Conservation (phyloP, 2,888 invertebrate species). For the Timema podura region DNA sequence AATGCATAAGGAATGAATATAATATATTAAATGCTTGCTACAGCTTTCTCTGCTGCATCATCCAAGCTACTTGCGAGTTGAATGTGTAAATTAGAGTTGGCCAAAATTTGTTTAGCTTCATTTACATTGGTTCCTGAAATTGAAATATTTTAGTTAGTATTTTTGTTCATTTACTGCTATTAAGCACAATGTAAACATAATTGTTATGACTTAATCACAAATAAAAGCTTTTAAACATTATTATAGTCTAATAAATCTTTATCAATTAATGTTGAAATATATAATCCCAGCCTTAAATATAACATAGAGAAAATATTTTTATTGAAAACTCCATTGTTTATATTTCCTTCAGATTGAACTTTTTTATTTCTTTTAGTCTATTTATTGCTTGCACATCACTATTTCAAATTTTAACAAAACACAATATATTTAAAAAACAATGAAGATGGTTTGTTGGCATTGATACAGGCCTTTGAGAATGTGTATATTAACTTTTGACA, state of each 20-base stretch:
- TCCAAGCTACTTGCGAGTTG: slow-evolving; percentile 81
- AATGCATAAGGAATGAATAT: too few species aligned
- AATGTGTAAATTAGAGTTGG: slow-evolving; percentile 79
- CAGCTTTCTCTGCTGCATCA: slow-evolving; percentile 88
- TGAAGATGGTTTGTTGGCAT: too few species aligned
- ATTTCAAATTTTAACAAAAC: too few species aligned
- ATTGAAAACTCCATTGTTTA: too few species aligned
- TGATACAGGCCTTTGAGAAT: too few species aligned
- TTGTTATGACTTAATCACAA: slow-evolving; percentile 2
- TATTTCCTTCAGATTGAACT: too few species aligned
- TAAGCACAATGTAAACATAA: slow-evolving; percentile 15
- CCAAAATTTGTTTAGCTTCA: slow-evolving; percentile 76
- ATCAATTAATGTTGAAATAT: neutral
- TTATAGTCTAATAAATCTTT: neutral
- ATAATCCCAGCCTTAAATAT: neutral
- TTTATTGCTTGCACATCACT: too few species aligned
- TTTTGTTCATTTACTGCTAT: too few species aligned
- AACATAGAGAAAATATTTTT: neutral
- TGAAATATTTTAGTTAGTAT: neutral
- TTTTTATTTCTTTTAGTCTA: too few species aligned
- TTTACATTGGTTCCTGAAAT: slow-evolving; percentile 72
- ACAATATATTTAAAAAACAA: too few species aligned
- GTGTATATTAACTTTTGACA: too few species aligned
- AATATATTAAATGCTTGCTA: slow-evolving; percentile 44
- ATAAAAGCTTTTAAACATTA: neutral